These are phyloP conservation scores for Uropetala carovei DNA, from an alignment of 2,888 invertebrate species.

Conservation along the genomic window DNA sequence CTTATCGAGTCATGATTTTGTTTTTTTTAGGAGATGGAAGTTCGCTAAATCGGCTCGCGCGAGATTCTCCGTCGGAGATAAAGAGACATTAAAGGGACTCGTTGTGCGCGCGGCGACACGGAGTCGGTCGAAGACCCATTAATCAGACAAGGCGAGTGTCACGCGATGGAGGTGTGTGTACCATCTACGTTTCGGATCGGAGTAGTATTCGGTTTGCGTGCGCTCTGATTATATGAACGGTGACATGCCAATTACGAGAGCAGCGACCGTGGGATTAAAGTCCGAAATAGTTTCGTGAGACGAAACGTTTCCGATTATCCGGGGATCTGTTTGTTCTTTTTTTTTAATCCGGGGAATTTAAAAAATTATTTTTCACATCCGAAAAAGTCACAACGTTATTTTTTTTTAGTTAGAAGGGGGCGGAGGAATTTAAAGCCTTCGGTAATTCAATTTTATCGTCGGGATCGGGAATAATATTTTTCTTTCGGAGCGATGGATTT, in stretches of 20 bases:
- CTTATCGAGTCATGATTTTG: conserved; percentile 5
- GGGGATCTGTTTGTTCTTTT: background rate
- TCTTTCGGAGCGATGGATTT: background rate
- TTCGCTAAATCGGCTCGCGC: conserved; percentile 44
- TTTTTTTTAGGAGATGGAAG: conserved; percentile 9
- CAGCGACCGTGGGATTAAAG: conserved; percentile 3
- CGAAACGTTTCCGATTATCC: no score
- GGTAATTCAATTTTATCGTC: no score
- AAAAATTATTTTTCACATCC: background rate
- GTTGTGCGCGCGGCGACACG: conserved; percentile 47
- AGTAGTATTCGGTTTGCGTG: conserved; percentile 30
- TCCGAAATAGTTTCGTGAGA: conserved; percentile 36
- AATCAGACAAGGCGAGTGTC: conserved; percentile 40
- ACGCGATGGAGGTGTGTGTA: conserved; percentile 60
- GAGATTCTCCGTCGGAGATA: conserved; percentile 50
- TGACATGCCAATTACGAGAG: conserved; percentile 49
- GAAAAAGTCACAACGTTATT: background rate
- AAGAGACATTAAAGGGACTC: conserved; percentile 23
- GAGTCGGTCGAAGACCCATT: conserved; percentile 33
- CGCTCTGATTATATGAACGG: conserved; percentile 17
- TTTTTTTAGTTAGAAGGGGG: background rate
- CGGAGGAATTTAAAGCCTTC: no score
- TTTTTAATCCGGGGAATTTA: background rate
- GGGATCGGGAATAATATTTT: background rate
- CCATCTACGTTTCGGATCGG: conserved; percentile 33